Conservation (phyloP, 2,888 invertebrate species). For the Amphipoea oculea region DNA sequence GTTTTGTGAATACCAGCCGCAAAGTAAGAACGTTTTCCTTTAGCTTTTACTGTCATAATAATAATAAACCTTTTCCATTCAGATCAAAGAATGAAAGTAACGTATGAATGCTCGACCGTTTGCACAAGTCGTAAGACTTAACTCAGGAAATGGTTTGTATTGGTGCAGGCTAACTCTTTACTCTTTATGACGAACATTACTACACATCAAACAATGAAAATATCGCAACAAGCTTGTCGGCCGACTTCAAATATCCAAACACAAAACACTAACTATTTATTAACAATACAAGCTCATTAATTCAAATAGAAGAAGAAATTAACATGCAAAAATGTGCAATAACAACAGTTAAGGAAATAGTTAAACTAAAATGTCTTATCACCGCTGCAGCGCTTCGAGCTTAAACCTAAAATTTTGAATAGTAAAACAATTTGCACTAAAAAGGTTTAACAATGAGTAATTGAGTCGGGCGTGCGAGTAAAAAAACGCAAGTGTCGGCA, state of each 20-base stretch:
- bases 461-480: constrained; percentile 61
- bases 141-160: constrained; percentile 55
- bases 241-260: constrained; percentile 51
- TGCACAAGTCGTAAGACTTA: constrained; percentile 55
- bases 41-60: constrained; percentile 52
- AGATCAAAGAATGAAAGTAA: constrained; percentile 58
- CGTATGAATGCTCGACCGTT: constrained; percentile 47
- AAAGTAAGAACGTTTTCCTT: constrained; percentile 33
- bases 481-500: constrained; percentile 70
- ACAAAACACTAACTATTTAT: constrained; percentile 51
- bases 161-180: constrained; percentile 51
- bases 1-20: constrained; percentile 20
- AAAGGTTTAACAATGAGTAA: constrained; percentile 75
- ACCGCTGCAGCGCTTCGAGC: constrained; percentile 27
- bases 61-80: constrained; percentile 52
- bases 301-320: constrained; percentile 53
- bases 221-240: constrained; percentile 49
- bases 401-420: constrained; percentile 66
- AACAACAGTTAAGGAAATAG: constrained; percentile 54
- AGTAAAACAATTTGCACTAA: constrained; percentile 78
- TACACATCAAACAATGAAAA: constrained; percentile 59
- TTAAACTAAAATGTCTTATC: constrained; percentile 51
- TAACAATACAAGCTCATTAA: constrained; percentile 61
- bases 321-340: constrained; percentile 54
- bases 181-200: constrained; percentile 51